Evolutionary conservation across 2,797 vertebrate species (phyloP).

Genomic region (Chlorospingus semifuscus): DNA sequence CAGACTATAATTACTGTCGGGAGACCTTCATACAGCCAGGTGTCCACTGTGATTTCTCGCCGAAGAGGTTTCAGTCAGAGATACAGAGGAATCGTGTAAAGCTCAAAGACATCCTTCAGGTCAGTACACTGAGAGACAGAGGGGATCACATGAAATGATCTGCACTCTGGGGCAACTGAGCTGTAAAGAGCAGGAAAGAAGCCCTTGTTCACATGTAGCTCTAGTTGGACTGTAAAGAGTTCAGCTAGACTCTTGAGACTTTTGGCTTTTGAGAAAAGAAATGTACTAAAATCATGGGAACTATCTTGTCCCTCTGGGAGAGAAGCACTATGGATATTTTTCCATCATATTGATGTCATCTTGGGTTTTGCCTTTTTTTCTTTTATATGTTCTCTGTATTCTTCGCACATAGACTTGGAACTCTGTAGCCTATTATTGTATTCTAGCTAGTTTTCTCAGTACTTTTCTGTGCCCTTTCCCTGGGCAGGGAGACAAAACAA

Average conservation of each 20-base stretch:
- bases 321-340: neutral
- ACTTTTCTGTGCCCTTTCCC: neutral
- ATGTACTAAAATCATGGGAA: neutral
- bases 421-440: neutral
- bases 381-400: neutral
- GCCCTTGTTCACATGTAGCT: neutral
- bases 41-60: neutral
- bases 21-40: neutral
- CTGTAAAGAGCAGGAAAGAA: neutral
- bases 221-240: neutral
- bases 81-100: accelerated
- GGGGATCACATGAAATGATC: neutral
- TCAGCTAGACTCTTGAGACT: neutral
- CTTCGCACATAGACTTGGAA: neutral
- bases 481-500: neutral
- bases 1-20: conserved; percentile 17
- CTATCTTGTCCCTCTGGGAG: neutral
- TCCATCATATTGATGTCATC: neutral
- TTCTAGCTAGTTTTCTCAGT: neutral
- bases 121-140: neutral
- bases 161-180: neutral
- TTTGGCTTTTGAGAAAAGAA: neutral
- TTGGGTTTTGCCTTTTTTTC: neutral
- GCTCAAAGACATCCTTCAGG: neutral
- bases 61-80: accelerated